These are phyloP conservation scores for Mus caroli DNA, from an alignment of 2,797 vertebrate genomes.

Conservation along the genomic window DNA sequence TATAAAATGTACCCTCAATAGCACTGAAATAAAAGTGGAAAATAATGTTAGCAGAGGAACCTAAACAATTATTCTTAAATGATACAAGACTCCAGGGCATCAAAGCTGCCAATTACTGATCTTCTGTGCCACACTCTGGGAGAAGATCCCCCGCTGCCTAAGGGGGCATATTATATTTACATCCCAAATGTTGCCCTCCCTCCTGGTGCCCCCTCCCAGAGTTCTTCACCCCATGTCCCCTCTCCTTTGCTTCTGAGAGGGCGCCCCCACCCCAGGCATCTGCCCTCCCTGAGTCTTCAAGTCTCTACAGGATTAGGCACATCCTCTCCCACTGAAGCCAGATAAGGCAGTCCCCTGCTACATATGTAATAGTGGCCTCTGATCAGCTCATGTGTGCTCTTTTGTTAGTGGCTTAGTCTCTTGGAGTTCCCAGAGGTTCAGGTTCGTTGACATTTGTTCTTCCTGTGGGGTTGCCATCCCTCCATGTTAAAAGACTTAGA, in stretches of 20 bases:
- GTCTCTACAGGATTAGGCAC: neutral
- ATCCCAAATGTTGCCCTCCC: neutral
- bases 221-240: neutral
- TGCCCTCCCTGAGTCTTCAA: neutral
- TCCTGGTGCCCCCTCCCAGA: neutral
- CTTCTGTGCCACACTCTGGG: neutral
- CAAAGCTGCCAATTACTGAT: neutral
- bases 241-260: neutral
- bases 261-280: neutral
- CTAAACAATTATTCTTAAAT: constrained; percentile 42
- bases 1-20: neutral
- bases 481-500: neutral
- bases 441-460: neutral
- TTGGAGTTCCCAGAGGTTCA: neutral
- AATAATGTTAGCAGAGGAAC: neutral
- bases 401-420: neutral
- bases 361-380: neutral
- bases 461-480: neutral
- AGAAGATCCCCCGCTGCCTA: neutral
- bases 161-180: neutral
- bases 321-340: neutral
- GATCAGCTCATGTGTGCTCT: neutral
- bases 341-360: neutral
- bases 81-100: neutral
- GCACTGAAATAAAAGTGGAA: neutral